These are phyloP conservation scores for Sweltsa coloradensis DNA, from an alignment of 1,140 invertebrate species.

Conservation along the genomic window DNA sequence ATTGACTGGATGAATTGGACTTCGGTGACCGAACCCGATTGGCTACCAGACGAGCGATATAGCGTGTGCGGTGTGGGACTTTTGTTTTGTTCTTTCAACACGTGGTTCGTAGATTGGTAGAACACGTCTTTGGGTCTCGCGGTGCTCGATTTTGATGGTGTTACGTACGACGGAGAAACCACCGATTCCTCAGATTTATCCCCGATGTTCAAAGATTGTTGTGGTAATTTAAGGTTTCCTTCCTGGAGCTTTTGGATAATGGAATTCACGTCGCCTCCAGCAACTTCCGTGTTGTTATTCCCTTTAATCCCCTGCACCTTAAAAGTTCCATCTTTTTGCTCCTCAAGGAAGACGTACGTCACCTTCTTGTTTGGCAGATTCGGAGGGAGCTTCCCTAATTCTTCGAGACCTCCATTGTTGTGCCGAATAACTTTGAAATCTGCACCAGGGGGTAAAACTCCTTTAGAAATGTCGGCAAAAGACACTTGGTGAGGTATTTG, in stretches of 20 bases:
- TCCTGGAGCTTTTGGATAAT: slow-evolving; percentile 69
- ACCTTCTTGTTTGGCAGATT: slow-evolving; percentile 61
- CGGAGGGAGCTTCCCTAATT: slow-evolving; percentile 46
- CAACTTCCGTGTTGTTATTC: slow-evolving; percentile 27
- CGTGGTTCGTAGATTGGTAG: too few relatives aligned
- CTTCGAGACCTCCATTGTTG: slow-evolving; percentile 54
- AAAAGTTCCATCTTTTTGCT: slow-evolving; percentile 67
- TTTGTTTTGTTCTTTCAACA: too few relatives aligned
- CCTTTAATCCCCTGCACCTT: slow-evolving; percentile 69
- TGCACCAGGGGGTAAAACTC: slow-evolving; percentile 57
- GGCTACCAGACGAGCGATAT: too few relatives aligned
- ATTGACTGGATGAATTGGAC: too few relatives aligned
- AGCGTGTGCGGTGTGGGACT: too few relatives aligned
- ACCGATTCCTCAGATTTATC: neutral
- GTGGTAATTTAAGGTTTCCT: slow-evolving; percentile 63
- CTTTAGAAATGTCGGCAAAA: slow-evolving; percentile 63
- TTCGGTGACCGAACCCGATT: too few relatives aligned
- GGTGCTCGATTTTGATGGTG: neutral
- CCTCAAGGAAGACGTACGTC: slow-evolving; percentile 72
- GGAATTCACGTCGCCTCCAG: slow-evolving; percentile 52
- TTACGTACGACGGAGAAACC: neutral
- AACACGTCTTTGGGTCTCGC: too few relatives aligned
- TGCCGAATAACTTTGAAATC: slow-evolving; percentile 65
- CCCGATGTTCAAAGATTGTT: neutral
- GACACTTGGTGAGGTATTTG: slow-evolving; percentile 37